Evolutionary conservation across 2,888 invertebrate species (phyloP).

Genomic region (Cosmopolites sordidus): DNA sequence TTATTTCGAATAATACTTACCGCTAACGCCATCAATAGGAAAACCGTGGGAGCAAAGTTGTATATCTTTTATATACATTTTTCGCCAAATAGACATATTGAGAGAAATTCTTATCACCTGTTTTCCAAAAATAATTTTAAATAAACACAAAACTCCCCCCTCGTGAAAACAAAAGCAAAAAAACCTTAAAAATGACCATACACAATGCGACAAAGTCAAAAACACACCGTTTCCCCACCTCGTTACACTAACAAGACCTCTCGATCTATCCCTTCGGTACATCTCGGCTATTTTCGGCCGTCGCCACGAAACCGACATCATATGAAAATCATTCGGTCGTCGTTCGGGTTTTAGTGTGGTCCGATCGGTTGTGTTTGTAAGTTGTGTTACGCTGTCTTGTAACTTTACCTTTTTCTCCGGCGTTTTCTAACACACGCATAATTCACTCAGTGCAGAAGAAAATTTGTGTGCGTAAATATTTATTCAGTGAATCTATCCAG

Average conservation of each 20-base stretch:
- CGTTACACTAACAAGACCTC: neutral
- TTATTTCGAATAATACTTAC: too few relatives aligned
- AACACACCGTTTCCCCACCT: neutral
- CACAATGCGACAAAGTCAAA: neutral
- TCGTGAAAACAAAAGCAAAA: too few relatives aligned
- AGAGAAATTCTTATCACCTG: too few relatives aligned
- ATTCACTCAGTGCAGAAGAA: conserved; percentile 21
- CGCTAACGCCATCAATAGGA: too few relatives aligned
- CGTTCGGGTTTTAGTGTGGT: neutral
- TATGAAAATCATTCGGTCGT: neutral
- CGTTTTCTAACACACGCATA: conserved; percentile 1
- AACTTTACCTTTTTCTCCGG: neutral
- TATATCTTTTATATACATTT: too few relatives aligned
- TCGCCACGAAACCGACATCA: neutral
- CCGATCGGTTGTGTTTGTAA: neutral
- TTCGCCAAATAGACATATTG: too few relatives aligned
- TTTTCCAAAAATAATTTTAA: too few relatives aligned
- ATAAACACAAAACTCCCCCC: too few relatives aligned
- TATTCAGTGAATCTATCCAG: conserved; percentile 25
- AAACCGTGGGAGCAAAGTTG: too few relatives aligned
- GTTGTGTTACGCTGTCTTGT: neutral
- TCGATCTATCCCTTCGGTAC: neutral
- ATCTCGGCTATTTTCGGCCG: neutral
- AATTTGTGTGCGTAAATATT: conserved; percentile 26
- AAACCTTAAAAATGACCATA: too few relatives aligned